Evolutionary conservation across 2,888 invertebrate species (phyloP).

Genomic region (Diadromus collaris): DNA sequence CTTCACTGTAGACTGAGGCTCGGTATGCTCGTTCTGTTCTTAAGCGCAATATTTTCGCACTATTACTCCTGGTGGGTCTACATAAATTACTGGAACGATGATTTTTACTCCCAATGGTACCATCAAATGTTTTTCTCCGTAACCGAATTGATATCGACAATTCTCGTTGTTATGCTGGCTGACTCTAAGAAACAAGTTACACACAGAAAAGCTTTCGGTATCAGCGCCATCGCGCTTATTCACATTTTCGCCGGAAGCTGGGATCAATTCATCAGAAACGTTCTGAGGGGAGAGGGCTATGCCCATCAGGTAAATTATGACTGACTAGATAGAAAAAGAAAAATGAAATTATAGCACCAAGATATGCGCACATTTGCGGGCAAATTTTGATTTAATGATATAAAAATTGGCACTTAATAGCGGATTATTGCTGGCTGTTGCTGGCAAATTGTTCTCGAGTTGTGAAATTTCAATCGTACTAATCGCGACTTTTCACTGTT

Average conservation of each 20-base stretch:
- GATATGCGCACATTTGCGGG: too few relatives aligned
- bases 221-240: constrained; percentile 83
- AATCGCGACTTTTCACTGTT: constrained; percentile 32
- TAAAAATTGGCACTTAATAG: too few relatives aligned
- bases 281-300: constrained; percentile 84
- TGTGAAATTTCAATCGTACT: constrained; percentile 13
- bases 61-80: constrained; percentile 88
- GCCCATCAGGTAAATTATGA: constrained; percentile 83
- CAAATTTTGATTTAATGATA: too few relatives aligned
- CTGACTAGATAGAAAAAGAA: neutral
- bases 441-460: too few relatives aligned
- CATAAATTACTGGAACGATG: constrained; percentile 87
- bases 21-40: constrained; percentile 85
- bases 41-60: constrained; percentile 84
- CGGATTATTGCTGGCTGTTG: too few relatives aligned
- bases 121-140: constrained; percentile 84
- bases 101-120: constrained; percentile 86
- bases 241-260: constrained; percentile 84
- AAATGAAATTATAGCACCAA: neutral
- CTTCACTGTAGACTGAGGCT: constrained; percentile 82
- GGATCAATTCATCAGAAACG: constrained; percentile 86
- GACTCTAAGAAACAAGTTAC: constrained; percentile 81
- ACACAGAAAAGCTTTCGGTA: constrained; percentile 82
- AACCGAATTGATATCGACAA: constrained; percentile 84
- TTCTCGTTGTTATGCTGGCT: constrained; percentile 83